Percentiles rank a stretch among this genome's conserved stretches.
Evolutionary conservation across 2,113 vertebrate genomes (phyloP).

Genomic region (Dromiciops gliroides): DNA sequence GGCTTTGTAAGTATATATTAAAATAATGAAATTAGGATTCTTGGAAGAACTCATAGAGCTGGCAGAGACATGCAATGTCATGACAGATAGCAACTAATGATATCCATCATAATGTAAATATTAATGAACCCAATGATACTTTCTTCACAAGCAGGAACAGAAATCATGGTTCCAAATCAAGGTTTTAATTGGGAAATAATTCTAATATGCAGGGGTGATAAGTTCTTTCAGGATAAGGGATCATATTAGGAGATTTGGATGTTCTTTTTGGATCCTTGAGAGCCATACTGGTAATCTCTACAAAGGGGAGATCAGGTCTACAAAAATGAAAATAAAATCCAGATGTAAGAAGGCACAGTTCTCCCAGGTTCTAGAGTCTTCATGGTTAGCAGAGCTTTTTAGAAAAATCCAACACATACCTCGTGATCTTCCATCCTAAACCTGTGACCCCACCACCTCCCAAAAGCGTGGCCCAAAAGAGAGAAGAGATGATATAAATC

Average conservation of each 20-base stretch:
- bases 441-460: neutral
- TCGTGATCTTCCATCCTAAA: neutral
- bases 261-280: neutral
- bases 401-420: neutral
- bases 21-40: neutral
- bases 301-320: neutral
- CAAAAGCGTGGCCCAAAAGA: too few relatives aligned
- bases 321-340: neutral
- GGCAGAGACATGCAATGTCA: neutral
- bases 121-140: neutral
- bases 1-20: neutral
- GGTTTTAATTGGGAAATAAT: neutral
- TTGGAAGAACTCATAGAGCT: neutral
- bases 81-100: neutral
- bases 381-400: neutral
- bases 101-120: neutral
- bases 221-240: neutral
- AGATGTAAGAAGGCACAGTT: neutral
- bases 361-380: neutral
- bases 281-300: neutral
- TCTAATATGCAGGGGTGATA: neutral
- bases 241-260: neutral
- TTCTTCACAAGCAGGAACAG: neutral
- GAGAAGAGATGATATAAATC: neutral
- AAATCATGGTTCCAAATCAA: neutral